phyloP scores from a whole-genome alignment of 2,888 invertebrate species.

The Antitype chi region DNA sequence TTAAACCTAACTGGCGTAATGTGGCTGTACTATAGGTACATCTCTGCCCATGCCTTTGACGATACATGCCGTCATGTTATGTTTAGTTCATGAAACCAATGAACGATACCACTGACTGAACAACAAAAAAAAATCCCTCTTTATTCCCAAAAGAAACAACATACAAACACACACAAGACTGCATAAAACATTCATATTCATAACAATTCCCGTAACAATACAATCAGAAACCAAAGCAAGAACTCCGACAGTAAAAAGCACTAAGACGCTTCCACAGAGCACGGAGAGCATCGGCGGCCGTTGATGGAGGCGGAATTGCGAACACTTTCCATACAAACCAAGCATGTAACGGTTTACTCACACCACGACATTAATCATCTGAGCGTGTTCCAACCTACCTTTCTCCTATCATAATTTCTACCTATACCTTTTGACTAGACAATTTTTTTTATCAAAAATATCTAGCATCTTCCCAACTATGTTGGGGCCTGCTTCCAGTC shows the following conservation, averaged over 20 bases:
- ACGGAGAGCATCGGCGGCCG: background rate
- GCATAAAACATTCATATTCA: constrained; percentile 32
- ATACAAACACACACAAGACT: background rate
- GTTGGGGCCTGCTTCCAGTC: background rate
- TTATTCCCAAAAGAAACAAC: background rate
- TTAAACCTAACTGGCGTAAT: no score
- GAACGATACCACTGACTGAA: no score
- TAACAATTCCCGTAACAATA: constrained; percentile 40
- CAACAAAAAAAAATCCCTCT: background rate
- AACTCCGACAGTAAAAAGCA: constrained; percentile 71
- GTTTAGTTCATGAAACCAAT: background rate
- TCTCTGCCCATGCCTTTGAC: no score
- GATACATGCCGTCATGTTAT: no score
- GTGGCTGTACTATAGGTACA: no score
- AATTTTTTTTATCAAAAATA: background rate
- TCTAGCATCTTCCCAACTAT: background rate
- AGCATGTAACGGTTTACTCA: no score
- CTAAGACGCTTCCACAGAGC: constrained; percentile 58
- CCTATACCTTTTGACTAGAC: no score
- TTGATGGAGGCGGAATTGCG: background rate
- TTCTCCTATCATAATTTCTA: background rate
- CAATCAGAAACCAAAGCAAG: constrained; percentile 53
- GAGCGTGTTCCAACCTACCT: background rate
- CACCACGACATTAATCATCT: no score
- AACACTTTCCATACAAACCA: background rate